Base-by-base conservation (phyloP, 2,888 invertebrate genomes). In the Orthonychiurus folsomi region DNA sequence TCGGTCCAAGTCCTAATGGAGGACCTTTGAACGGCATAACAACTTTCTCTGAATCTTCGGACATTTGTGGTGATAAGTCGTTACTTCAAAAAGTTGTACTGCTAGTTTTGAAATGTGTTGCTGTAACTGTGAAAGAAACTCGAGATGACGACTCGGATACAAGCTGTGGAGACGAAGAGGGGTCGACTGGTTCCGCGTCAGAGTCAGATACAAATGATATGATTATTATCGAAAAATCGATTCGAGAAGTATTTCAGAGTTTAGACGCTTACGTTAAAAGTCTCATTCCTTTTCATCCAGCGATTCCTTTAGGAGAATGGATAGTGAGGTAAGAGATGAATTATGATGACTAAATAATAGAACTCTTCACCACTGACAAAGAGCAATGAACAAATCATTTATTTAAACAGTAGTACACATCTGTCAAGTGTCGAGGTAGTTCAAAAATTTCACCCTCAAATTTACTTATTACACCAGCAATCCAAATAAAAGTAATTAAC, bases 91-190 rank as follows among this genome's bases (percentile, higher is more conserved):
- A 90, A 78, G 86, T 91, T 81, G 88, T 89, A 1, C 78, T 93
- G n/a, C 78, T 93, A 64, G 88, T 92, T 59, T 78, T 93, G 2
- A 93, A 93, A 79, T 89, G 90, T 26, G 87, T 92, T 47, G 92
- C 92, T 0, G 88, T 92, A 0, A 91, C 89, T 0, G 89, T 92
- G 0, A 91, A 92, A 75, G 92, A 92, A 77, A 90, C 91, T 73
- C 81, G 90, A 60, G 69, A 63, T 20, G 68, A 64, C 25, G 63
- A 63, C 52, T 66, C 66, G 57, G 62, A 63, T 53, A 62, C 63
- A 18, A 66, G 66, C 2, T 62, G 61, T 0, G 67, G 63, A 27
- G 26, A 23, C 20, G 91, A 91, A 76, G 57, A 57, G 18, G 5
- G n/a, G 3, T 21, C 18, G 5, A 89, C 89, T 21, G 80, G 80